Evolutionary conservation across 2,888 invertebrate genomes (phyloP), one percentile per base, ranked within the genome.

Genomic region (Ichneumoninae sp.): DNA sequence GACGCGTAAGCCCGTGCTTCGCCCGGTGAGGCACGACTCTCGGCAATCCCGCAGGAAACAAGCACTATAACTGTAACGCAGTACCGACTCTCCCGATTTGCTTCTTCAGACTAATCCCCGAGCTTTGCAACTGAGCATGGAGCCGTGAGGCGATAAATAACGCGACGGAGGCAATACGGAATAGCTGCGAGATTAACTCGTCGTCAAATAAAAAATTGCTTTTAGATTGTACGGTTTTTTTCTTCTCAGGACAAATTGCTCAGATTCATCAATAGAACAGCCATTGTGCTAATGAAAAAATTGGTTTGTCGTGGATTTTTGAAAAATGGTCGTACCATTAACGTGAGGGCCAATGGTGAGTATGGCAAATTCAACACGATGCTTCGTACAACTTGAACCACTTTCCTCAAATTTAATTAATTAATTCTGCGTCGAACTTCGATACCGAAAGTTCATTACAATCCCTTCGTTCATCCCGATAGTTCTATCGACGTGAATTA

Each of bases 1-100:
- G 57, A 70, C 82, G 66, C 79, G 80, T 86, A 88, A 88, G 85
- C 87, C 82, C 30, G 81, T 78, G 86, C 86, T 82, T 84, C 69
- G 73, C 47, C 82, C 36, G 40, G 22, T 30, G 63, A 70, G 52
- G 30, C 30, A n/a, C 65, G 63, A 36, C 33, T 40, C 26, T 63
- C n/a, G 60, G 50, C 54, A 54, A 36, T 73, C 52, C 44, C 16
- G 33, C 30, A 50, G 57, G 57, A 74, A 68, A 57, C 47, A 81
- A 75, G 75, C 73, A 75, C 63, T 65, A 57, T 54, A 73, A 57
- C 63, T 44, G 33, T 76, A 30, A 40, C 26, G 50, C 63, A 78
- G 74, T 71, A 66, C 63, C 70, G 63, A 74, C 81, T 78, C 75
- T 74, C 52, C 82, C 79, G 87, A 87, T 85, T 85, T 77, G 78